Evolutionary conservation across 2,797 vertebrate genomes (phyloP).

Genomic region (Fundulus diaphanus): DNA sequence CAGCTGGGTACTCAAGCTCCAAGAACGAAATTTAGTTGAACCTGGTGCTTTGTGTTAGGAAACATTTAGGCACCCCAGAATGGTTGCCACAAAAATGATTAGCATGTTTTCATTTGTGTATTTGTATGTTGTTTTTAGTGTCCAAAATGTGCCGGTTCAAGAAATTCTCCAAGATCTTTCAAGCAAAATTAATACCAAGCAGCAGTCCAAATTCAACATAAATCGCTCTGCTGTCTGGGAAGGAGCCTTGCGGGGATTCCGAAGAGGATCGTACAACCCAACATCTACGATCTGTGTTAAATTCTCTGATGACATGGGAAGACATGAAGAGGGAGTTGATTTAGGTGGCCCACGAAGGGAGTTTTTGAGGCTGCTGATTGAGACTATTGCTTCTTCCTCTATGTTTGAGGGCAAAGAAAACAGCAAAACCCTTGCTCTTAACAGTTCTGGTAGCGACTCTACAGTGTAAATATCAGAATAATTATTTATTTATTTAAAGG

Average conservation of each 20-base stretch:
- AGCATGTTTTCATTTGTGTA: too few relatives aligned
- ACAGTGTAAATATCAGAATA: background rate
- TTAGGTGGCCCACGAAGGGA: background rate
- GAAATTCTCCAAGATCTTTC: too few relatives aligned
- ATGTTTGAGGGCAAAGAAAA: slow-evolving; percentile 14
- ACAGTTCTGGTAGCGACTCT: background rate
- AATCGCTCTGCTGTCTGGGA: too few relatives aligned
- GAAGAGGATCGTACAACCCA: slow-evolving; percentile 3
- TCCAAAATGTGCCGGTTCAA: too few relatives aligned
- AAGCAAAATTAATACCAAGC: too few relatives aligned
- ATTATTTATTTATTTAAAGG: background rate
- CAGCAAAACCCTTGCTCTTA: slow-evolving; percentile 2
- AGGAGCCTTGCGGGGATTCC: too few relatives aligned
- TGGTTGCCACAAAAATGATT: too few relatives aligned
- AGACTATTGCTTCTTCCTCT: background rate
- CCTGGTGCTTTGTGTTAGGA: background rate
- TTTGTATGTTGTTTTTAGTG: too few relatives aligned
- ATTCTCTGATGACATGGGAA: slow-evolving; percentile 1
- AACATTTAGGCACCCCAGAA: background rate
- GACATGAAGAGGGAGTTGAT: slow-evolving; percentile 2
- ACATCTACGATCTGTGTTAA: slow-evolving; percentile 4
- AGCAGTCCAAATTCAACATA: too few relatives aligned
- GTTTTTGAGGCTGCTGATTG: background rate
- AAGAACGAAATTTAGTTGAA: background rate
- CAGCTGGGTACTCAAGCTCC: too few relatives aligned